Percentiles rank a stretch among this genome's conserved stretches.
phyloP scores from a whole-genome alignment of 1,140 invertebrate species.

The Zaprionus inermis region DNA sequence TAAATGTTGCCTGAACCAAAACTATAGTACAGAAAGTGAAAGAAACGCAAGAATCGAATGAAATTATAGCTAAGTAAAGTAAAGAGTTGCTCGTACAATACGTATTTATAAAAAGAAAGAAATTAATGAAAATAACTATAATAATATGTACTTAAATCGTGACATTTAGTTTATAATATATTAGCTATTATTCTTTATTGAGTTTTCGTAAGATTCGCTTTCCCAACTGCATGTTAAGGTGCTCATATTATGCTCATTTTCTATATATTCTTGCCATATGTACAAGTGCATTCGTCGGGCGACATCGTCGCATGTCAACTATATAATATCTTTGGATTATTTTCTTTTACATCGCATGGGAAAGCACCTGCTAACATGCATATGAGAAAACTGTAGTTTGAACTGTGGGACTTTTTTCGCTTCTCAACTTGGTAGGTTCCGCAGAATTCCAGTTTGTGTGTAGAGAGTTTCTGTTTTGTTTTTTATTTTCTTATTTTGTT shows the following conservation, averaged over 20 bases:
- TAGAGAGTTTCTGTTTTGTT: constrained; percentile 4
- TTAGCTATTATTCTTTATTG: constrained; percentile 4
- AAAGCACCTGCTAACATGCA: background rate
- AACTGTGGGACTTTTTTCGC: background rate
- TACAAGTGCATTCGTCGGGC: background rate
- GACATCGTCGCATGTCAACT: background rate
- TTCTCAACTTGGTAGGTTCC: constrained; percentile 16
- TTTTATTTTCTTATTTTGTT: constrained; percentile 15
- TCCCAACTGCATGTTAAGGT: constrained; percentile 11
- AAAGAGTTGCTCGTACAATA: constrained; percentile 24
- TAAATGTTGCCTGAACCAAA: constrained; percentile 28
- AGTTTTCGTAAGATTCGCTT: constrained; percentile 10
- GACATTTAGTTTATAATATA: constrained; percentile 26
- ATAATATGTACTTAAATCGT: constrained; percentile 13
- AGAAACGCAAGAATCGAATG: constrained; percentile 10
- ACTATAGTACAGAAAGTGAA: constrained; percentile 36
- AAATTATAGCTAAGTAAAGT: constrained; percentile 30
- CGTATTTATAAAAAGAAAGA: constrained; percentile 23
- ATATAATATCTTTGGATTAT: background rate
- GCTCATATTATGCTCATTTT: background rate
- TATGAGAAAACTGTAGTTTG: constrained; percentile 12
- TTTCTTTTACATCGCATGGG: background rate
- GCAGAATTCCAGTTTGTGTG: constrained; percentile 19
- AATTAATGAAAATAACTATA: constrained; percentile 8
- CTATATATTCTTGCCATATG: background rate